Conservation (phyloP, 2,797 vertebrate species). For the Bryconaethiops microstoma region DNA sequence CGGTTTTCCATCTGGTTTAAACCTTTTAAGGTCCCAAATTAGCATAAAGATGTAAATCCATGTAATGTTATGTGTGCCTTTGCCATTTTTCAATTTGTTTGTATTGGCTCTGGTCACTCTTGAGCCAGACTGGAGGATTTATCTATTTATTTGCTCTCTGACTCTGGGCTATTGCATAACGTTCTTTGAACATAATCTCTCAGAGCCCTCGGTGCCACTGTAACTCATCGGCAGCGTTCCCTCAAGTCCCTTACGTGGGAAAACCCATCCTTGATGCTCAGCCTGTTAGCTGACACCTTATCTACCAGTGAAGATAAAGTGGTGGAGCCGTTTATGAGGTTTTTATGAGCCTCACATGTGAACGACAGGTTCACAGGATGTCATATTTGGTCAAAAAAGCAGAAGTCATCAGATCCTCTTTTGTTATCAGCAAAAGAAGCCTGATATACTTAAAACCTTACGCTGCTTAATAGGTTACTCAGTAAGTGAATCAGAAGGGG, state of each 20-base stretch:
- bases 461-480: constrained; percentile 50
- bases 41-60: too few relatives aligned
- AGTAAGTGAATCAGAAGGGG: constrained; percentile 34
- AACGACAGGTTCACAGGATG: background rate
- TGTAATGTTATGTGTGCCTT: too few relatives aligned
- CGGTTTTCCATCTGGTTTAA: too few relatives aligned
- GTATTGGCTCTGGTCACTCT: background rate
- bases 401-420: constrained; percentile 45
- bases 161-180: background rate
- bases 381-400: constrained; percentile 33
- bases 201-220: background rate
- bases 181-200: background rate
- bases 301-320: background rate
- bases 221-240: background rate
- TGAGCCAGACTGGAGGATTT: background rate
- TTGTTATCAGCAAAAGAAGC: constrained; percentile 35
- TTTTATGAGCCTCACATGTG: constrained; percentile 1
- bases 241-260: background rate
- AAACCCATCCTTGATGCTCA: background rate
- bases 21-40: too few relatives aligned
- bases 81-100: background rate
- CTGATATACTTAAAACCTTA: background rate
- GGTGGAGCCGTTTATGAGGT: background rate
- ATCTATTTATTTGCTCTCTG: background rate
- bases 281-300: background rate